Percentiles rank a stretch among this genome's conserved stretches.
Evolutionary conservation across 2,888 invertebrate species (phyloP).

Genomic region (Trichopoda pennipes): DNA sequence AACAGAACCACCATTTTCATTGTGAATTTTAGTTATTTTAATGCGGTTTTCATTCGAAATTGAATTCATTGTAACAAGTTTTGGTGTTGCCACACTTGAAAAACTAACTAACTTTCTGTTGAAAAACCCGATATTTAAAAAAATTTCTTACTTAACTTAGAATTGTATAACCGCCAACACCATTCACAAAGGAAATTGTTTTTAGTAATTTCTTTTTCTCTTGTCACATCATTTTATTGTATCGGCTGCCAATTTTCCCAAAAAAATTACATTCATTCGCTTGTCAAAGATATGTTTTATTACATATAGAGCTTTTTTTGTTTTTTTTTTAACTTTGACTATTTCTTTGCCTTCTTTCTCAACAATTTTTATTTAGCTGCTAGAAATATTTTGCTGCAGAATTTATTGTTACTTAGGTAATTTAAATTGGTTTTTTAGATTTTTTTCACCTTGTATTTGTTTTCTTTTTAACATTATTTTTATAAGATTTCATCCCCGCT

Average conservation of each 20-base stretch:
- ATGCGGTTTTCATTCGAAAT: too few species aligned
- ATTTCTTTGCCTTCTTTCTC: too few species aligned
- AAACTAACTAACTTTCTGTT: too few species aligned
- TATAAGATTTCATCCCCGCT: not conserved
- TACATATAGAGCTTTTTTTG: not conserved
- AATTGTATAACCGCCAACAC: too few species aligned
- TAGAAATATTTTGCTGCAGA: constrained; percentile 35
- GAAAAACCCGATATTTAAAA: too few species aligned
- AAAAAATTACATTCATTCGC: too few species aligned
- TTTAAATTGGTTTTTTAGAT: constrained; percentile 36
- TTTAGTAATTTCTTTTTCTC: not conserved
- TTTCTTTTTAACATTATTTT: not conserved
- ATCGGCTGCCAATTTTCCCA: not conserved
- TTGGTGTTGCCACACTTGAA: too few species aligned
- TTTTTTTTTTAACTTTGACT: not conserved
- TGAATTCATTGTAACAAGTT: too few species aligned
- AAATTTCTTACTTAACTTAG: not conserved
- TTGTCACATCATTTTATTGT: not conserved
- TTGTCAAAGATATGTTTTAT: not conserved
- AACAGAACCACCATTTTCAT: too few species aligned
- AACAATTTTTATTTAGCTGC: not conserved
- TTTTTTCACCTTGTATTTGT: too few species aligned
- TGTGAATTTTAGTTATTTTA: too few species aligned
- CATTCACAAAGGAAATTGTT: not conserved
- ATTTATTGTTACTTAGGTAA: constrained; percentile 54